Evolutionary conservation across 2,888 invertebrate genomes (phyloP).

Genomic region (Griposia aprilina): DNA sequence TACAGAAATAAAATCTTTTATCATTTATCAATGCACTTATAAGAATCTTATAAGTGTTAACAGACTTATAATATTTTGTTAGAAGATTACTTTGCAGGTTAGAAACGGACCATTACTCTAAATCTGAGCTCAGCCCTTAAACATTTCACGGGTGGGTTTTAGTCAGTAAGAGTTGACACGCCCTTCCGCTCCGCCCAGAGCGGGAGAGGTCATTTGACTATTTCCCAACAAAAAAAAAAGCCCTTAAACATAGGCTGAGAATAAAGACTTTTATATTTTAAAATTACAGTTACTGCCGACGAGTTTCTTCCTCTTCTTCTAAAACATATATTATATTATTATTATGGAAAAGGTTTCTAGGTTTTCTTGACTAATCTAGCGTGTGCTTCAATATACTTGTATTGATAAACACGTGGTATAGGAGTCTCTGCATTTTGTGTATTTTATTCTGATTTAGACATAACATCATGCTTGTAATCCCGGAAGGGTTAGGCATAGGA

Average conservation of each 20-base stretch:
- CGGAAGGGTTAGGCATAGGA: neutral
- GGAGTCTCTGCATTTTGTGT: too few relatives aligned
- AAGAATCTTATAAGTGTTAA: too few relatives aligned
- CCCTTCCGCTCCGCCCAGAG: too few relatives aligned
- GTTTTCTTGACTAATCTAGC: neutral
- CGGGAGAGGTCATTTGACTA: too few relatives aligned
- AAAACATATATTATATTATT: neutral
- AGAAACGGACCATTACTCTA: conserved; percentile 14
- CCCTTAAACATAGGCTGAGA: conserved; percentile 1
- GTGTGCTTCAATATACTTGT: neutral
- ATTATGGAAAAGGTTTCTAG: neutral
- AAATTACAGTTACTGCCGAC: neutral
- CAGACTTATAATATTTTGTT: too few relatives aligned
- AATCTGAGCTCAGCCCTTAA: conserved; percentile 19
- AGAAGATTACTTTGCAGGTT: too few relatives aligned
- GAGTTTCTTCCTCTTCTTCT: neutral
- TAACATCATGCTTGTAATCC: neutral
- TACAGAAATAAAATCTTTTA: too few relatives aligned
- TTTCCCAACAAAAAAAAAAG: too few relatives aligned
- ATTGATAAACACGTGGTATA: neutral
- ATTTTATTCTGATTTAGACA: neutral
- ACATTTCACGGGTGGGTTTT: too few relatives aligned
- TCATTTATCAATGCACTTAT: too few relatives aligned
- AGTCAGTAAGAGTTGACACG: too few relatives aligned
- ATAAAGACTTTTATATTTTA: neutral